A percentile compares a stretch with the other conserved stretches of the same genome.
Evolutionary conservation across 1,140 invertebrate species (phyloP).

Genomic region (Antheraea mylitta): DNA sequence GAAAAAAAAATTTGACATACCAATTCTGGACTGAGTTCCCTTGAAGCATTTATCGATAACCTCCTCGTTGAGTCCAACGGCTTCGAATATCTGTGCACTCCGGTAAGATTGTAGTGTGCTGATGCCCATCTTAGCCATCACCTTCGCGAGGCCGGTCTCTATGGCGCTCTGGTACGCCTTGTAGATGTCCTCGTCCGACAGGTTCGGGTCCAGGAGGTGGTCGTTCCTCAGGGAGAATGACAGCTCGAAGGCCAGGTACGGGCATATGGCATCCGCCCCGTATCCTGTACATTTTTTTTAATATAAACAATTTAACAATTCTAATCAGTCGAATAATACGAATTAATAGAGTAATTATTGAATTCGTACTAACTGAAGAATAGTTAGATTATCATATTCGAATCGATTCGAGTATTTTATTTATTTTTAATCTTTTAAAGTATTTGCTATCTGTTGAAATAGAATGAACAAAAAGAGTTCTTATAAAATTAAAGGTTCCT

Average conservation of each 20-base stretch:
- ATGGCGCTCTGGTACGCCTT: constrained; percentile 82
- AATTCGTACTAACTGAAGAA: too few species aligned
- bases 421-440: too few species aligned
- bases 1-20: constrained; percentile 89
- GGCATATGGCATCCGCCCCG: constrained; percentile 98
- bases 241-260: constrained; percentile 97
- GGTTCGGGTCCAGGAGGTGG: constrained; percentile 86
- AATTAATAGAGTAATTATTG: too few species aligned
- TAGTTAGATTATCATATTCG: too few species aligned
- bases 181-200: constrained; percentile 93
- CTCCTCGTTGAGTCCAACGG: constrained; percentile 95
- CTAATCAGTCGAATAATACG: too few species aligned
- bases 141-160: constrained; percentile 90
- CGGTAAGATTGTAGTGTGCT: constrained; percentile 99
- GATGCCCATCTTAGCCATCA: constrained; percentile 99
- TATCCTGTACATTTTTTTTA: constrained; percentile 80
- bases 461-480: too few species aligned
- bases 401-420: too few species aligned
- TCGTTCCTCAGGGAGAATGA: constrained; percentile 90
- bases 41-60: constrained; percentile 97
- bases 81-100: constrained; percentile 99
- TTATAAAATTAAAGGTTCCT: too few species aligned
- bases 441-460: too few species aligned
- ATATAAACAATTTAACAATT: too few species aligned
- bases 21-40: constrained; percentile 95